Percentiles rank a stretch among this genome's conserved stretches.
Conservation (phyloP, 2,113 vertebrate species). For the Syngnathus floridae region DNA sequence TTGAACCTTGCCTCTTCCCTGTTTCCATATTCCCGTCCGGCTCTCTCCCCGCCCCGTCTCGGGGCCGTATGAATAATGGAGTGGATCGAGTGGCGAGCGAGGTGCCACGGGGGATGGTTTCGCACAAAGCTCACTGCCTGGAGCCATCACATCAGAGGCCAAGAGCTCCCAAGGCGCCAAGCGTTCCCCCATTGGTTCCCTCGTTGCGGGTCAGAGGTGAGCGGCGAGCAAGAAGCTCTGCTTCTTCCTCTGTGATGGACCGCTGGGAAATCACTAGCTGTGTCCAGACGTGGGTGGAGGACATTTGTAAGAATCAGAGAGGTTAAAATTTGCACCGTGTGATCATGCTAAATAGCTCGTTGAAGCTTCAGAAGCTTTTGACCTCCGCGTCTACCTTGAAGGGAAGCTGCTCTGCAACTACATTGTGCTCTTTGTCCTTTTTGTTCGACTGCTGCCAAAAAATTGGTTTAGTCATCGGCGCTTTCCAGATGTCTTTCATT, state of each 20-base stretch:
- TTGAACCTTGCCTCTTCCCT: constrained; percentile 63
- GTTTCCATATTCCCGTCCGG: constrained; percentile 60
- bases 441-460: neutral
- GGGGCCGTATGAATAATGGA: constrained; percentile 68
- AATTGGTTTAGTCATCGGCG: neutral
- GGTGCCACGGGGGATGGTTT: constrained; percentile 61
- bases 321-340: constrained; percentile 57
- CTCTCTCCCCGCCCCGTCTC: constrained; percentile 40
- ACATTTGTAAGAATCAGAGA: constrained; percentile 63
- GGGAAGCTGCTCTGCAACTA: constrained; percentile 1
- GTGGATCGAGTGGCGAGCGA: constrained; percentile 62
- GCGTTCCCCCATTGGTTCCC: constrained; percentile 51
- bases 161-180: constrained; percentile 53
- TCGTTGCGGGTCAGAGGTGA: constrained; percentile 60
- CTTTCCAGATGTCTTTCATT: constrained; percentile 6
- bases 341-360: constrained; percentile 51
- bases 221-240: constrained; percentile 59
- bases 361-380: constrained; percentile 32
- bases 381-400: constrained; percentile 7
- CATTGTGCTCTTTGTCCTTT: neutral
- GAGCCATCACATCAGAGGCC: constrained; percentile 73
- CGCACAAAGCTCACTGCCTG: constrained; percentile 68
- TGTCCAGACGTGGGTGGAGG: constrained; percentile 56
- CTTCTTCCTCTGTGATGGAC: constrained; percentile 58
- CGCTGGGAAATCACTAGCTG: constrained; percentile 55